phyloP scores from a whole-genome alignment of 2,113 vertebrate species.

The Dolichallabes microphthalmus region DNA sequence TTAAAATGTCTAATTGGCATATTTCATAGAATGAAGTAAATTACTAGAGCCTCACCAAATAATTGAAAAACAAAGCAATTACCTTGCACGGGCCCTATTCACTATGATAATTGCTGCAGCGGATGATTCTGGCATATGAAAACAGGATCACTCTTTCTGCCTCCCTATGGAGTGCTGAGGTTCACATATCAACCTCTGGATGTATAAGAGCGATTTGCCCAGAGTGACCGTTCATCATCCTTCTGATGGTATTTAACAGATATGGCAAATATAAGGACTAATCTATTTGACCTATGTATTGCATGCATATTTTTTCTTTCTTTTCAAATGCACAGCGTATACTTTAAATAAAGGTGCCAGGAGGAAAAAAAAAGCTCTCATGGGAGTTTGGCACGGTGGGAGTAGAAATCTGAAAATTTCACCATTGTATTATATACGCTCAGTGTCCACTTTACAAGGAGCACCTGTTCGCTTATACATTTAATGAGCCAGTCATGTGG shows the following conservation, averaged over 20 bases:
- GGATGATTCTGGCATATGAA: constrained; percentile 67
- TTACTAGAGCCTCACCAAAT: constrained; percentile 75
- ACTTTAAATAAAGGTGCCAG: neutral
- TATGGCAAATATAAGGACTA: neutral
- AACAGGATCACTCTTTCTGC: constrained; percentile 68
- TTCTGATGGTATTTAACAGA: constrained; percentile 22
- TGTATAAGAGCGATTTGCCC: constrained; percentile 45
- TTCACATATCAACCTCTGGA: constrained; percentile 58
- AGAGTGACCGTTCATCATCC: constrained; percentile 40
- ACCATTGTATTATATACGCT: neutral
- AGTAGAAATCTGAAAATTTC: neutral
- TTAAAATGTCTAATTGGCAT: constrained; percentile 78
- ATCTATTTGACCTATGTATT: neutral
- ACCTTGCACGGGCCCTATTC: constrained; percentile 68
- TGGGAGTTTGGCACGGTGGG: too few species aligned
- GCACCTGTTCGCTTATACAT: neutral
- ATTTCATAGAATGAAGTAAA: constrained; percentile 77
- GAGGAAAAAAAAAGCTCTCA: neutral
- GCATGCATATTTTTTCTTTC: neutral
- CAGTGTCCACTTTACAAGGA: neutral
- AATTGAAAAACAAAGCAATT: constrained; percentile 79
- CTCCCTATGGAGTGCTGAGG: constrained; percentile 53
- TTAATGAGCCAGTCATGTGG: neutral
- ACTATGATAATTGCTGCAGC: constrained; percentile 70
- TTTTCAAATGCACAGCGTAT: neutral